These are phyloP conservation scores for Mastigias papua DNA, from an alignment of 30 jellyfish, hydroid and myxozoan species.

Conservation along the genomic window DNA sequence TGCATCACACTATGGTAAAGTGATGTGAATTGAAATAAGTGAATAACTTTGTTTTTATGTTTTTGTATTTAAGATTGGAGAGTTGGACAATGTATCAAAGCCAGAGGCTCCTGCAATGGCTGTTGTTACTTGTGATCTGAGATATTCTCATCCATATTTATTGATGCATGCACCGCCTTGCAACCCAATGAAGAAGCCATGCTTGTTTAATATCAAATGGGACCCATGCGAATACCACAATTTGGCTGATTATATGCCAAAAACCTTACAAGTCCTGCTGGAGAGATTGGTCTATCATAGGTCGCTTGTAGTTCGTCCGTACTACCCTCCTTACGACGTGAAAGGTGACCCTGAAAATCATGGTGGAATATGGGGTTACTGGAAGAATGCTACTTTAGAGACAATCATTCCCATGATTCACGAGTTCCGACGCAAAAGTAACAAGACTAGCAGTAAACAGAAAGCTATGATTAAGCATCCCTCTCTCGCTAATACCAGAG, in stretches of 20 bases:
- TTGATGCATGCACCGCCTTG: conserved; percentile 99
- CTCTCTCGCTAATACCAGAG: conserved; percentile 28
- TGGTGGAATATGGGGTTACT: conserved; percentile 92
- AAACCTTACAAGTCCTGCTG: conserved; percentile 85
- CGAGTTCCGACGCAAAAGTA: conserved; percentile 21
- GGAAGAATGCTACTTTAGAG: conserved; percentile 77
- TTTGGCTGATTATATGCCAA: conserved; percentile 98
- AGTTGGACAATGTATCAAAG: conserved; percentile 61
- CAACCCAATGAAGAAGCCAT: conserved; percentile 97
- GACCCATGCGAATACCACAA: conserved; percentile 99
- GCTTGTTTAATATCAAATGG: conserved; percentile 98
- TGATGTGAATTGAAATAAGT: too few species aligned
- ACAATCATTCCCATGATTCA: conserved; percentile 52
- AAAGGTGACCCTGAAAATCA: conserved; percentile 92
- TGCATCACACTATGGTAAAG: too few species aligned
- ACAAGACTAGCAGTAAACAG: not conserved
- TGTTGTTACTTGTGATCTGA: conserved; percentile 81
- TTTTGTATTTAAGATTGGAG: conserved; percentile 48
- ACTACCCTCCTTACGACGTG: conserved; percentile 81
- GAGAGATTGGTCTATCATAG: conserved; percentile 87
- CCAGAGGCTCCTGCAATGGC: conserved; percentile 79
- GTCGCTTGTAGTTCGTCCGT: conserved; percentile 72
- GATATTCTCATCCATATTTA: conserved; percentile 97
- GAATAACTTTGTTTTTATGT: not conserved
- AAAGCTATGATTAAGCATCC: not conserved